Base-by-base conservation (phyloP, 2,888 invertebrate genomes). In the Galeopsomyia nigrocyanea region DNA sequence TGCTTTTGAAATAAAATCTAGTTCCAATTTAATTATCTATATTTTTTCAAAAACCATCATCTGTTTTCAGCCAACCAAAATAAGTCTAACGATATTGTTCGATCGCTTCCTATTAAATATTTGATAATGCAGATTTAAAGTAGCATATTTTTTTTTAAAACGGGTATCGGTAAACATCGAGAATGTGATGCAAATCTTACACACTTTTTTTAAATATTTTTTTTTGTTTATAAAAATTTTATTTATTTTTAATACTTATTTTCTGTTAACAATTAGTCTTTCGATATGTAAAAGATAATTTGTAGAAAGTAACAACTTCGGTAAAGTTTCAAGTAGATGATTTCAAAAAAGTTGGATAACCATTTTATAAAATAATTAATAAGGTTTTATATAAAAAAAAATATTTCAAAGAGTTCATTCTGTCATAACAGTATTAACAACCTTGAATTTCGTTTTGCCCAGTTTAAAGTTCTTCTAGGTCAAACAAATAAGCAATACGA, bases 251-350 rank as follows among this genome's bases (percentile, higher is more conserved):
- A 66, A 47, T 70, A 26, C 60, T 57, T 68, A 71, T 55, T 65
- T 58, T 66, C 13, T 53, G 16, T 9, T 53, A 53, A 39, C 39
- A 66, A 66, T 63, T 69, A 71, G 71, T 75, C 62, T 71, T 71
- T 75, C 71, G 74, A 75, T 71, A 71, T 71, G 65, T 71, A 75
- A 75, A 68, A 53, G 68, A 71, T 75, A 71, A 75, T 71, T 71
- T 75, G 57, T 71, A 71, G 51, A 64, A 71, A 68, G 63, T 63
- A 53, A 19, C 17, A 53, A 53, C 10, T 53, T 53, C 17, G 17
- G 53, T 19, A 53, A 53, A 21, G 9, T 17, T 53, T 17, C 19
- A 53, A 53, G 17, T 17, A 53, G 17, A 19, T 68, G 31, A 47
- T 55, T 73, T 69, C 49, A n/a, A 58, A 65, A 58, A 57, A 57